These are phyloP conservation scores for Addax nasomaculatus DNA, from an alignment of 2,113 vertebrate species.

Conservation along the genomic window DNA sequence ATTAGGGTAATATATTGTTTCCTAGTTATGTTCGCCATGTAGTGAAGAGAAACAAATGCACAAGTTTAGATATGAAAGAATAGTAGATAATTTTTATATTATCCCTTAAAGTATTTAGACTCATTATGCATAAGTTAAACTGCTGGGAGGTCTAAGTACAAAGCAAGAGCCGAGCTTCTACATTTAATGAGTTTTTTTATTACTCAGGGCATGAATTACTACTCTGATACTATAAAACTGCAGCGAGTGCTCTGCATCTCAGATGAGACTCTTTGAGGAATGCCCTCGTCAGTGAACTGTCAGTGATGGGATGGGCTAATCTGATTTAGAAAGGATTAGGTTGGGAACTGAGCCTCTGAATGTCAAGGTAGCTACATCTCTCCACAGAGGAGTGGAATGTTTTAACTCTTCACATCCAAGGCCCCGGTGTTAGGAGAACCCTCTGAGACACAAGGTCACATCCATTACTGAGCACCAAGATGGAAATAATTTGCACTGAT, in stretches of 20 bases:
- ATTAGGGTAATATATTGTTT: slow-evolving; percentile 86
- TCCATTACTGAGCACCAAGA: slow-evolving; percentile 61
- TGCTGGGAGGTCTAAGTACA: slow-evolving; percentile 76
- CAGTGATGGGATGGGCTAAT: slow-evolving; percentile 8
- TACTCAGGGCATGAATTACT: slow-evolving; percentile 79
- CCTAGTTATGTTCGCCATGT: slow-evolving; percentile 74
- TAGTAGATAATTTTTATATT: slow-evolving; percentile 81
- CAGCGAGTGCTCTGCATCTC: slow-evolving; percentile 66
- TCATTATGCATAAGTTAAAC: slow-evolving; percentile 78
- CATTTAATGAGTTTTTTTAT: slow-evolving; percentile 81
- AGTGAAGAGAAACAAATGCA: slow-evolving; percentile 76
- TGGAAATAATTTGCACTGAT: slow-evolving; percentile 60
- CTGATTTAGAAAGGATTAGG: slow-evolving; percentile 67
- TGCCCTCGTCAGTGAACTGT: slow-evolving; percentile 63
- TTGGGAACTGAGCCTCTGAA: slow-evolving; percentile 70
- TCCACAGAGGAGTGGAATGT: slow-evolving; percentile 52
- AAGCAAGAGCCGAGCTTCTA: slow-evolving; percentile 74
- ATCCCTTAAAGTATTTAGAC: slow-evolving; percentile 75
- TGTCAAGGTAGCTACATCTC: slow-evolving; percentile 71
- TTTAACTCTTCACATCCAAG: slow-evolving; percentile 73
- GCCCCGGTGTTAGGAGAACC: slow-evolving; percentile 42
- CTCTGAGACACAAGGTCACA: slow-evolving; percentile 57
- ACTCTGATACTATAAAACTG: slow-evolving; percentile 76
- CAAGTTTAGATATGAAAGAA: slow-evolving; percentile 78
- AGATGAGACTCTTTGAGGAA: slow-evolving; percentile 73